These are phyloP conservation scores for Agapornis roseicollis DNA, from an alignment of 2,113 vertebrate species.

Conservation along the genomic window DNA sequence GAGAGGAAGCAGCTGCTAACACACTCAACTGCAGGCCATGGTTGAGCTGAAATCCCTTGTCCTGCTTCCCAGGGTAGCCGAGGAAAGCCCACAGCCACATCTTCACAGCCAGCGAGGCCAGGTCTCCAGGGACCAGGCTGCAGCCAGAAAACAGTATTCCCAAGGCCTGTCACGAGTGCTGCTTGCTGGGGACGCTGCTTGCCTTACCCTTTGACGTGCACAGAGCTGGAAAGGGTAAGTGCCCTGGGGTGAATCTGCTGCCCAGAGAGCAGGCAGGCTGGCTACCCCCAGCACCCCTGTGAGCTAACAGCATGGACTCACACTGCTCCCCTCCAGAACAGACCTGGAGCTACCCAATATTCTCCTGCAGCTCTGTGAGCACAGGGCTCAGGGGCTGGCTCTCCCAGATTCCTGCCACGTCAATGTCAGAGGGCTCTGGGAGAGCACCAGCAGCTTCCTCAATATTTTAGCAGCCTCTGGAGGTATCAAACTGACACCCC, in stretches of 20 bases:
- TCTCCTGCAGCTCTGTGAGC: not conserved
- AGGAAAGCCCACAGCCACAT: not conserved
- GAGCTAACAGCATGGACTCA: not conserved
- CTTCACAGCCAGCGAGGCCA: not conserved
- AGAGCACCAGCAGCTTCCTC: not conserved
- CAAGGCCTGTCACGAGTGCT: accelerated
- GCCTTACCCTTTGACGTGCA: not conserved
- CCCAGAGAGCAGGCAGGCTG: not conserved
- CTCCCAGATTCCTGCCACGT: not conserved
- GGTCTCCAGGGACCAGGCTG: not conserved
- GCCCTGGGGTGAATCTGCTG: not conserved
- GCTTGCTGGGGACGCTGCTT: not conserved
- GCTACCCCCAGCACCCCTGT: not conserved
- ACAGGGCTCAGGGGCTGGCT: not conserved
- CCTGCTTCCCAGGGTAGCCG: not conserved
- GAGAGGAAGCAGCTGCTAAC: not conserved
- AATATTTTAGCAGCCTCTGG: not conserved
- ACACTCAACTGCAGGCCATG: not conserved
- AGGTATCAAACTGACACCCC: not conserved
- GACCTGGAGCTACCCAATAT: not conserved
- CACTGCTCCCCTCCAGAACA: not conserved
- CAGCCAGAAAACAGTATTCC: conserved; percentile 7
- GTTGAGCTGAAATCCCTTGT: not conserved
- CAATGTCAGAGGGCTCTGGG: not conserved
- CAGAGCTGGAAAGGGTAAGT: not conserved